These are phyloP conservation scores for Pseudopleuronectes americanus DNA, from an alignment of 2,797 vertebrate genomes.

Conservation along the genomic window DNA sequence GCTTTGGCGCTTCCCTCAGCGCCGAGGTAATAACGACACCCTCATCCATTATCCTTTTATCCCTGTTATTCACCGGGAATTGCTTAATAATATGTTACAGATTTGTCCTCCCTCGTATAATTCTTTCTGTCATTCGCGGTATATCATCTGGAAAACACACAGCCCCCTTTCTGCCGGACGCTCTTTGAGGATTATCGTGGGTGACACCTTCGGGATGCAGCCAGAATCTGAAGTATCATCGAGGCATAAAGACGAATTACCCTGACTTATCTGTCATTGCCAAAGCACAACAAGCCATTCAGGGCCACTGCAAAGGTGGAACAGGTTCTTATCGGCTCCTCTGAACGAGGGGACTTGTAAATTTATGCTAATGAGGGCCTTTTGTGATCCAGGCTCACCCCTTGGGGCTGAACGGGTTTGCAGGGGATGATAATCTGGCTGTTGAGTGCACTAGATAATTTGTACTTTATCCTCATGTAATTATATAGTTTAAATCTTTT, in stretches of 20 bases:
- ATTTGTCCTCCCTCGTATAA: slow-evolving; percentile 95
- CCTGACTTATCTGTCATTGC: slow-evolving; percentile 97
- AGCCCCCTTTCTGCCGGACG: slow-evolving; percentile 87
- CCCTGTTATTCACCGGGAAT: slow-evolving; percentile 95
- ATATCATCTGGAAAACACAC: slow-evolving; percentile 95
- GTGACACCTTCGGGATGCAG: slow-evolving; percentile 95
- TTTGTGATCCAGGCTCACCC: slow-evolving; percentile 88
- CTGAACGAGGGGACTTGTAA: slow-evolving; percentile 89
- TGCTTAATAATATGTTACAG: slow-evolving; percentile 98
- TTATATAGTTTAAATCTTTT: slow-evolving; percentile 93
- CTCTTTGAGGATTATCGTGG: slow-evolving; percentile 96
- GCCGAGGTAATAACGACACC: slow-evolving; percentile 94
- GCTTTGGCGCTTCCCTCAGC: slow-evolving; percentile 89
- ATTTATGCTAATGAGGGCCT: slow-evolving; percentile 94
- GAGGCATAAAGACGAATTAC: slow-evolving; percentile 92
- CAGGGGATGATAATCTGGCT: slow-evolving; percentile 89
- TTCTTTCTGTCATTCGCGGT: slow-evolving; percentile 96
- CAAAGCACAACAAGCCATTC: slow-evolving; percentile 96
- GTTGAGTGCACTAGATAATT: slow-evolving; percentile 90
- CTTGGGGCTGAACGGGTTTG: slow-evolving; percentile 70
- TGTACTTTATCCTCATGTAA: slow-evolving; percentile 92
- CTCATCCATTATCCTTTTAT: slow-evolving; percentile 99
- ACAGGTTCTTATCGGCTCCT: slow-evolving; percentile 91
- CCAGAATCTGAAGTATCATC: slow-evolving; percentile 78
- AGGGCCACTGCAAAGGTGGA: slow-evolving; percentile 92